Evolutionary conservation across 2,113 vertebrate species (phyloP).

Genomic region (Paradisaea rubra): DNA sequence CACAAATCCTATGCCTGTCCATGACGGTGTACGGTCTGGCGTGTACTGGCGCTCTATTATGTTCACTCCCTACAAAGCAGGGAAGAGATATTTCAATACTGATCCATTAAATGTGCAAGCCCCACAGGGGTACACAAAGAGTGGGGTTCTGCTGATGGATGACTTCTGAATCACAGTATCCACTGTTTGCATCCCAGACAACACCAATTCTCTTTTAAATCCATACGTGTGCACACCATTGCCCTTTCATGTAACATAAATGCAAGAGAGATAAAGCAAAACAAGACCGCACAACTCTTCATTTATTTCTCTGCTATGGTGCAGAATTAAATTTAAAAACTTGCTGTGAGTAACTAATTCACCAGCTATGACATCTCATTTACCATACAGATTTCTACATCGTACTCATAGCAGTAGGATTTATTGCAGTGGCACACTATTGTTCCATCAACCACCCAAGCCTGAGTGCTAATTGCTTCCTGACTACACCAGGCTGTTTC

Average conservation of each 20-base stretch:
- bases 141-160: not conserved
- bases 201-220: not conserved
- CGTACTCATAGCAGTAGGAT: not conserved
- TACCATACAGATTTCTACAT: not conserved
- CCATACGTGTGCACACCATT: rapidly evolving
- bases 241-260: not conserved
- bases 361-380: not conserved
- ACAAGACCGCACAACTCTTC: not conserved
- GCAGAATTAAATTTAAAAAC: not conserved
- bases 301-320: not conserved
- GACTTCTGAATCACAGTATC: not conserved
- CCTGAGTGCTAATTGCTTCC: not conserved
- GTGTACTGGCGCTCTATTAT: conserved; percentile 81
- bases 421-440: not conserved
- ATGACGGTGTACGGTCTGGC: conserved; percentile 85
- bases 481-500: not conserved
- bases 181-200: not conserved
- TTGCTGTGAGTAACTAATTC: not conserved
- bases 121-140: not conserved
- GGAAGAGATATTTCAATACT: not conserved
- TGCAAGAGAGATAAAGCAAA: not conserved
- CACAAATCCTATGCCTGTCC: conserved; percentile 92
- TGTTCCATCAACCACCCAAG: not conserved
- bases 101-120: not conserved
- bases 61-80: conserved; percentile 75